Base-by-base conservation (phyloP, 2,888 invertebrate species). In the Aphidius colemani region DNA sequence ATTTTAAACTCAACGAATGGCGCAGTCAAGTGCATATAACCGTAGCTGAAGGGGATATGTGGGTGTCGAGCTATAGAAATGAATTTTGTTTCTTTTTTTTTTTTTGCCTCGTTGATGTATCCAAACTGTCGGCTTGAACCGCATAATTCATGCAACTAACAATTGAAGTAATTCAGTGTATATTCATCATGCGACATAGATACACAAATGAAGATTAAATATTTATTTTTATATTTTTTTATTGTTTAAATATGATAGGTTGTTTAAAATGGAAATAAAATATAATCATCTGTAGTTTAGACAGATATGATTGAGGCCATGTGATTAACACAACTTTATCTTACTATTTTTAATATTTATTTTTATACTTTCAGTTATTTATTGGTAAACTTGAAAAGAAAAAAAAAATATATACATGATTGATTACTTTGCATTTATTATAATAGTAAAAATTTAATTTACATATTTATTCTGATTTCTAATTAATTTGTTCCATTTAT, bases 1-100 rank as follows among this genome's bases (percentile, higher is more conserved):
- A 53, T 49, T 49, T 43, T 51, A 46, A 56, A 63, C 39, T 50
- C 43, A 58, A 53, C 53, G 49, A 67, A 69, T 67, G 65, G 63
- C 61, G 64, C 63, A 69, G 66, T 66, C 66, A 58, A 67, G 64
- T 61, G 66, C 59, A 61, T 63, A 59, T 45, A 63, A 50, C 41
- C 46, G 40, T 53, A 40, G 40, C 57, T 65, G 68, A 65, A 61
- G 66, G 63, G 67, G 67, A 61, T 60, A 58, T 66, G 70, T 70
- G 68, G 70, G 67, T 68, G 70, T 66, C 61, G 65, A 62, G 67
- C 68, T 64, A 66, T 70, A 68, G 64, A 70, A 70, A 70, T 68
- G 68, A 70, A 61, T 61, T 66, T 66, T 65, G 68, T 49, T 63
- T 62, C 49, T 49, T 46, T 41, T 43, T 43, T 59, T 60, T 53